Conservation (phyloP, 92 coral and sea anemone species). For the Epizoanthus stellaris region DNA sequence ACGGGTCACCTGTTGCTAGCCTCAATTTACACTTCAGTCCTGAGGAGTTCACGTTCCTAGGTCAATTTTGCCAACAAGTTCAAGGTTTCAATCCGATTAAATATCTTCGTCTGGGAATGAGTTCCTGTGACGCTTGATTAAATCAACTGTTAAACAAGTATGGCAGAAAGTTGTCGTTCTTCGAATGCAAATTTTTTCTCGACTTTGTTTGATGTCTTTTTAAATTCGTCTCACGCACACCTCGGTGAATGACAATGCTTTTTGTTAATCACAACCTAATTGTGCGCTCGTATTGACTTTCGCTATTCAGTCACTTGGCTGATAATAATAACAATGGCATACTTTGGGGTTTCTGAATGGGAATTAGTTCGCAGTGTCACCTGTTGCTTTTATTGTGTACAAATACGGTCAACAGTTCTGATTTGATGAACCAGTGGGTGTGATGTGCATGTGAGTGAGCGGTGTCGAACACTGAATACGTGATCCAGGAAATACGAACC, state of each 20-base stretch:
- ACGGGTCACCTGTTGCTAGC: slow-evolving; percentile 42
- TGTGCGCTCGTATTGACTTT: slow-evolving; percentile 41
- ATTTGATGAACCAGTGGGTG: slow-evolving; percentile 45
- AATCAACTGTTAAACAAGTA: slow-evolving; percentile 2
- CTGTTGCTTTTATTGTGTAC: slow-evolving; percentile 50
- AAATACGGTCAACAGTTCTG: slow-evolving; percentile 44
- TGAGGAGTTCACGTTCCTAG: slow-evolving; percentile 39
- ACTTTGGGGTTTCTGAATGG: slow-evolving; percentile 12
- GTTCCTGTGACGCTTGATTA: background rate
- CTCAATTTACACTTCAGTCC: slow-evolving; percentile 35
- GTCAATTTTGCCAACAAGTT: slow-evolving; percentile 42
- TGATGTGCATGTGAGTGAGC: slow-evolving; percentile 14
- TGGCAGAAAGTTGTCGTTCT: slow-evolving; percentile 5
- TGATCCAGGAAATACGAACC: slow-evolving; percentile 24
- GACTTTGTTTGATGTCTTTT: slow-evolving; percentile 12
- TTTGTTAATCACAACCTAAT: slow-evolving; percentile 31
- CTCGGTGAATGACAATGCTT: slow-evolving; percentile 38
- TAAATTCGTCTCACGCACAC: background rate
- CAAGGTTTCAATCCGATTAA: slow-evolving; percentile 47
- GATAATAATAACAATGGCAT: slow-evolving; percentile 43
- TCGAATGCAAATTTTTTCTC: slow-evolving; percentile 21
- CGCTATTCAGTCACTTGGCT: slow-evolving; percentile 27
- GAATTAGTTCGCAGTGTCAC: slow-evolving; percentile 37
- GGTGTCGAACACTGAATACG: slow-evolving; percentile 37
- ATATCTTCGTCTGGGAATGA: slow-evolving; percentile 12